Base-by-base conservation (phyloP, 2,888 invertebrate species). In the Criorhina ranunculi region DNA sequence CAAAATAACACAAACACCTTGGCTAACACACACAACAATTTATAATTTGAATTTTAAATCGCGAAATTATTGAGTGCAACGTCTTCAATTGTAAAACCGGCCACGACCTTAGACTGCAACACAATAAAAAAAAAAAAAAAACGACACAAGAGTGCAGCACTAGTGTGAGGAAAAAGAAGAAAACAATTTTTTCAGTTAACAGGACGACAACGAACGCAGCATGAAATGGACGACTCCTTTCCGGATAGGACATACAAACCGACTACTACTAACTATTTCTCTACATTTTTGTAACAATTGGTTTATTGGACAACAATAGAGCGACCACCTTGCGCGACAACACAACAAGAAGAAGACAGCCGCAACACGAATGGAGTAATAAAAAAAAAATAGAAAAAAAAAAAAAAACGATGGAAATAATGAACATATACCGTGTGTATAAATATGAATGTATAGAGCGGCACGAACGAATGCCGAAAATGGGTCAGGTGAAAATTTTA, bases 401-500 rank as follows among this genome's bases (percentile, higher is more conserved):
- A n/a, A n/a, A n/a, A 6, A 46, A 44, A 15, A 46, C 66, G 35
- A 59, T 42, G 59, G 12, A 57, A 66, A 55, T 76, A 81, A 70
- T 64, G 49, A 75, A 67, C 60, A 69, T 51, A 83, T 78, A 73
- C 67, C 75, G 51, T 73, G 69, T 73, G 69, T 67, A 62, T 51
- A 79, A 69, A 69, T 79, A 69, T 60, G 24, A 77, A 40, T 66
- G 59, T 72, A 64, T 70, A 73, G 53, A 49, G 51, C 59, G 44
- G 51, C 49, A 83, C 62, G 44, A 69, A 78, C 8, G 66, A 31
- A 24, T 11, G 37, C 79, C 64, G 44, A 83, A 83, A 73, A 75
- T 83, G 83, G 83, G 83, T 79, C 83, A 83, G 83, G 78, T 83
- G 55, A 75, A 73, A 75, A 73, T 57, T 67, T 17, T 51, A 69